Base-by-base conservation (phyloP, 1,140 invertebrate species). In the Geopemphigus sp. region DNA sequence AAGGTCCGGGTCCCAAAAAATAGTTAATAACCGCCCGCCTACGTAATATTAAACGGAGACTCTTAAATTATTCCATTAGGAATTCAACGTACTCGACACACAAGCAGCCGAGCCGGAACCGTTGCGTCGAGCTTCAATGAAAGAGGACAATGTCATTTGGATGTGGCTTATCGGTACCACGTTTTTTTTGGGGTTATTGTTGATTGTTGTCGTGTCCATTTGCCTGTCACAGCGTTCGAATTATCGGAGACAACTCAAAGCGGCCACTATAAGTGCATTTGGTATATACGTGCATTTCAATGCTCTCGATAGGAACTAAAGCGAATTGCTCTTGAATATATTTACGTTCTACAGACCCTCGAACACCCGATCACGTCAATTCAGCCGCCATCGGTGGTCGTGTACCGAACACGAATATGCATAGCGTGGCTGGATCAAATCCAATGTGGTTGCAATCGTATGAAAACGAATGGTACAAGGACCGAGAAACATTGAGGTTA, bases 381-480 rank as follows among this genome's bases (percentile, higher is more conserved):
- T 78, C 74, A 14, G 57, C 57, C 14, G 74, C 22, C 17, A 63
- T 61, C 22, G 57, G 74, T 19, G 90, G 90, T 50, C 87, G 92
- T 82, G 94, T 97, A 6, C 95, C 95, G 2, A 97, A 97, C 84
- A 97, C 95, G 4, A 97, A 97, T 85, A 95, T 95, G 84, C 95
- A 97, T 85, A 95, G 94, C 83, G 91, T 93, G 8, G 94, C 96
- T 86, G 95, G 95, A 50, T 95, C 94, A 12, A 97, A 97, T 88
- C 95, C 95, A 0, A 96, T 97, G 83, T 97, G 95, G 95, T 90
- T 97, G 85, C 93, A 95, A 83, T 93, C 94, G 11, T 96, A 96
- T 84, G 94, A 96, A 86, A 96, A 96, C 85, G 94, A 95, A 84
- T 97, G 95, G 94, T 96, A 94, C 84, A 96, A 96, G 86, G 92